Evolutionary conservation across 2,113 vertebrate species (phyloP), one percentile per base, ranked within the genome.

Genomic region (Rousettus leschenaultii): DNA sequence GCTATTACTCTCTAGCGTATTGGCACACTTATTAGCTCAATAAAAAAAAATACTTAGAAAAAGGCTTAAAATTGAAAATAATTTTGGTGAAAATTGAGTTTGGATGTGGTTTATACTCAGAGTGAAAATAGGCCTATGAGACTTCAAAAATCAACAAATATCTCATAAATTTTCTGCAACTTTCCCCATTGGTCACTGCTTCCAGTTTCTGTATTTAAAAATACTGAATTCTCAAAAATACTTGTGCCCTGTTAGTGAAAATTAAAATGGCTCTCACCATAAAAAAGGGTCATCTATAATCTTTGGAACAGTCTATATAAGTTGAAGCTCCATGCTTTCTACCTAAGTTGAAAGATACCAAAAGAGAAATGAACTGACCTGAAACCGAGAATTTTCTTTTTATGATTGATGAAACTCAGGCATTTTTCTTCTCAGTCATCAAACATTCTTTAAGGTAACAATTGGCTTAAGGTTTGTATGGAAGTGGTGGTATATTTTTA

Each of bases 321-420:
- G 6, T 12, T 53, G 87, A 19, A 53, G 16, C 45, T 78, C 45
- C 33, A 66, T 78, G 40, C 51, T 78, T 89, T 51, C 11, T n/a
- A 40, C 7, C 12, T 78, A 53, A 70, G 48, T 18, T 70, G 51
- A 65, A 87, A 74, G 35, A 70, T 38, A 74, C 6, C 30, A 30
- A 75, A 87, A 82, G 14, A 74, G 24, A 59, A 45, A 59, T 48
- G 14, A 95, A 87, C 83, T 95, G 19, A 88, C 66, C 84, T 95
- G 48, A 40, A 75, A 75, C 24, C 26, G 22, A 57, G 7, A 30
- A 38, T n/a, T 33, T 33, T 59, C 5, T 91, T 86, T 30, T 68
- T 40, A 57, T 26, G 7, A 40, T 51, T 66, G n/a, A 59, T 66
- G 21, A 66, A 48, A 15, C 19, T 48, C 30, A 48, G 5, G 6